A percentile compares a stretch with the other conserved stretches of the same genome.
Evolutionary conservation across 1,140 invertebrate genomes (phyloP).

Genomic region (Pissodes strobi): DNA sequence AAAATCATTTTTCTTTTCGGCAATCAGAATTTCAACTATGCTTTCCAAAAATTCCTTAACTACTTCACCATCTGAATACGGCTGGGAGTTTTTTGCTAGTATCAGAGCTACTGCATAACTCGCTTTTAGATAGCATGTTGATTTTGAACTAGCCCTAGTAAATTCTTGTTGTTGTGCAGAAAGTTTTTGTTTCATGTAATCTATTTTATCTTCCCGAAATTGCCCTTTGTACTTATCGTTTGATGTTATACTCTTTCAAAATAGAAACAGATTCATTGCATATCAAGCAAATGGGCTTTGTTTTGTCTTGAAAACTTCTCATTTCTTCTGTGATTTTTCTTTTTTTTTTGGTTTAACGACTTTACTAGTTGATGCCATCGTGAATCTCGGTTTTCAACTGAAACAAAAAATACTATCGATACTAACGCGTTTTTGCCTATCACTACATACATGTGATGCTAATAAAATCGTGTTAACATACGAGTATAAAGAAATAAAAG

Average conservation of each 20-base stretch:
- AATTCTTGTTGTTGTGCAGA: slow-evolving; percentile 2
- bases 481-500: no score
- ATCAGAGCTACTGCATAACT: slow-evolving; percentile 42
- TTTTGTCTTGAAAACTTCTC: slow-evolving; percentile 22
- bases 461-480: no score
- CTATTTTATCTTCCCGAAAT: slow-evolving; percentile 31
- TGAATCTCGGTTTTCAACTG: background rate
- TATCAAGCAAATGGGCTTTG: slow-evolving; percentile 36
- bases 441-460: no score
- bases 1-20: slow-evolving; percentile 45
- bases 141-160: background rate
- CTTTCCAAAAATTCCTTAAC: slow-evolving; percentile 48
- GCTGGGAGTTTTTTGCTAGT: slow-evolving; percentile 47
- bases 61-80: slow-evolving; percentile 48
- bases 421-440: no score
- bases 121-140: slow-evolving; percentile 21
- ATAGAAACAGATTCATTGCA: slow-evolving; percentile 37
- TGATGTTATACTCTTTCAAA: slow-evolving; percentile 38
- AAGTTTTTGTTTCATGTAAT: slow-evolving; percentile 29
- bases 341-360: slow-evolving; percentile 2
- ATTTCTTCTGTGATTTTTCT: slow-evolving; percentile 7
- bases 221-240: slow-evolving; percentile 35
- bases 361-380: slow-evolving; percentile 12
- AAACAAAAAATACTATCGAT: no score
- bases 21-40: slow-evolving; percentile 43